Conservation (phyloP, 2,888 invertebrate genomes). For the Sesia apiformis region DNA sequence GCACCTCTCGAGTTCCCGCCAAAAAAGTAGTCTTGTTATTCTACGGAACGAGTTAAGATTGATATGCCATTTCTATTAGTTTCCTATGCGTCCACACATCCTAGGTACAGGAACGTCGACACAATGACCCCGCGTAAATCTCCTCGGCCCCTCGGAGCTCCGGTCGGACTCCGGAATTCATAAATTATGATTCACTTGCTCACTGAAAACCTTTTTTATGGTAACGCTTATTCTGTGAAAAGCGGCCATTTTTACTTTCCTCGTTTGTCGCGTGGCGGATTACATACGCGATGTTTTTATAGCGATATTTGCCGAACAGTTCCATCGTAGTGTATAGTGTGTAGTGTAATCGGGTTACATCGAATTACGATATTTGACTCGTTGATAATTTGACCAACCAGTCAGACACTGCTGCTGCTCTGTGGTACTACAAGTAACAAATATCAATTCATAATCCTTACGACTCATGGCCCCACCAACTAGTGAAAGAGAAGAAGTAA, state of each 20-base stretch:
- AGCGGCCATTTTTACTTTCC: conserved; percentile 62
- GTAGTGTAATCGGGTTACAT: too few species aligned
- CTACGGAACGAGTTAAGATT: neutral
- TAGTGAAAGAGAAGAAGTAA: too few species aligned
- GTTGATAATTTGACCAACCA: too few species aligned
- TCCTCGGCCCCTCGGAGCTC: conserved; percentile 27
- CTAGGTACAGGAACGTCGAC: conserved; percentile 48
- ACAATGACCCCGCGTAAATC: conserved; percentile 72
- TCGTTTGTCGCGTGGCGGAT: conserved; percentile 49
- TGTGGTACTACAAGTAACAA: too few species aligned
- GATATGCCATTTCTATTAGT: neutral
- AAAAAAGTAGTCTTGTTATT: neutral
- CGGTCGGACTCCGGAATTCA: conserved; percentile 68
- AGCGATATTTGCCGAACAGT: too few species aligned
- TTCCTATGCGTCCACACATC: conserved; percentile 21
- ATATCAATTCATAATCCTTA: too few species aligned
- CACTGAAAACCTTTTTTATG: conserved; percentile 74
- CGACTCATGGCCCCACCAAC: too few species aligned
- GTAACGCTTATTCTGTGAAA: conserved; percentile 68
- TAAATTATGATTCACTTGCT: conserved; percentile 75
- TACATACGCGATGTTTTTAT: neutral
- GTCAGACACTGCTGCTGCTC: too few species aligned
- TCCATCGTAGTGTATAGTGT: too few species aligned
- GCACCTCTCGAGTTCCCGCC: too few species aligned
- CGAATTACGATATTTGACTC: too few species aligned